A percentile compares a stretch with the other conserved stretches of the same genome.
phyloP scores from a whole-genome alignment of 2,888 invertebrate species.

The Exephanes ischioxanthus region DNA sequence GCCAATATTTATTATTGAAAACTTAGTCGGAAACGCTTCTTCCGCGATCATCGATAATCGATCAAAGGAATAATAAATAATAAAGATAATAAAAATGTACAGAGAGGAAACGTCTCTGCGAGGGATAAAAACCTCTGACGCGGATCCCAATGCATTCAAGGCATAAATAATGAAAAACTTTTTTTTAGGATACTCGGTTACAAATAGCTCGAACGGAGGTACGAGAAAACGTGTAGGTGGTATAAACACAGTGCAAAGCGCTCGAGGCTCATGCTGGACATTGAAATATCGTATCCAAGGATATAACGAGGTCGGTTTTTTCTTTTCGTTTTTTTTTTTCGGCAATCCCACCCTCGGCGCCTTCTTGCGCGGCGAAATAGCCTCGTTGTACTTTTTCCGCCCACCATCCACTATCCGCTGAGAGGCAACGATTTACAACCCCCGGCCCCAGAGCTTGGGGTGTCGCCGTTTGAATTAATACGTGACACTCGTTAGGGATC shows the following conservation, averaged over 20 bases:
- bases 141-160: neutral
- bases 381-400: conserved; percentile 18
- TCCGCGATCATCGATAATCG: neutral
- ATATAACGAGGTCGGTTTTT: conserved; percentile 21
- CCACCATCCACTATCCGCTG: conserved; percentile 1
- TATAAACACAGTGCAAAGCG: neutral
- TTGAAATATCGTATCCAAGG: conserved; percentile 38
- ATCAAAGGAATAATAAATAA: neutral
- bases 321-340: conserved; percentile 11
- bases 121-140: neutral
- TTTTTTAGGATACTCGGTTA: neutral
- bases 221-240: neutral
- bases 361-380: conserved; percentile 6
- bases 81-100: neutral
- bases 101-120: neutral
- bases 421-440: conserved; percentile 48
- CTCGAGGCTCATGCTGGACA: conserved; percentile 5
- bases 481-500: conserved; percentile 38
- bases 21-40: neutral
- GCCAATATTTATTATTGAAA: neutral
- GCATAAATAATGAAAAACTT: conserved; percentile 13
- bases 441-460: neutral
- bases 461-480: conserved; percentile 35
- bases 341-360: neutral
- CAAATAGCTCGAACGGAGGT: neutral